phyloP scores from a whole-genome alignment of 1,140 invertebrate species.

The Pachypeltis micranthus region DNA sequence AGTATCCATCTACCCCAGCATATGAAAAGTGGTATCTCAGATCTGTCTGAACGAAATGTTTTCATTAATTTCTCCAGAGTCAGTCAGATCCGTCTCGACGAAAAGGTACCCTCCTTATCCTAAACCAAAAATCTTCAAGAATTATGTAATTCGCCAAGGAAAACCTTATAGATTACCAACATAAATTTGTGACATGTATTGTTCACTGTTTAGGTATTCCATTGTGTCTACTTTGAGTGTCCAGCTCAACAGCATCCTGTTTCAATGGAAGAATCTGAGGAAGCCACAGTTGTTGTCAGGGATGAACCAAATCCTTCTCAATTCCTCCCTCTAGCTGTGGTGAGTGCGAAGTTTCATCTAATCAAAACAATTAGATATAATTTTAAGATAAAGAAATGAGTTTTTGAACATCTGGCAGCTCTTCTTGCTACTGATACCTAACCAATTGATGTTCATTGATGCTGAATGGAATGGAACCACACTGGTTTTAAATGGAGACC shows the following conservation, averaged over 20 bases:
- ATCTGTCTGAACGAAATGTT: not conserved
- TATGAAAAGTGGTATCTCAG: not conserved
- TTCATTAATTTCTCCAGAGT: no score
- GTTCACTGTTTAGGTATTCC: slow-evolving; percentile 64
- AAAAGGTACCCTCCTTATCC: no score
- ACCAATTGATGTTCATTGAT: no score
- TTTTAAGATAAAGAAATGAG: not conserved
- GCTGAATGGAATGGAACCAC: no score
- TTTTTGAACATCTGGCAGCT: not conserved
- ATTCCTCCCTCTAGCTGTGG: not conserved
- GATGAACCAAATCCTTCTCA: not conserved
- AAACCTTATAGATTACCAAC: not conserved
- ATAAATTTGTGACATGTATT: not conserved
- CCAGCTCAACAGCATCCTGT: slow-evolving; percentile 43
- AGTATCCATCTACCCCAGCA: not conserved
- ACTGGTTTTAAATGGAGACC: no score
- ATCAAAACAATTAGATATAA: not conserved
- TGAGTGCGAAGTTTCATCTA: not conserved
- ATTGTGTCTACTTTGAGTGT: slow-evolving; percentile 95
- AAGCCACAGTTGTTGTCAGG: not conserved
- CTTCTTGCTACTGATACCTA: not conserved
- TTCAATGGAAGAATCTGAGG: not conserved
- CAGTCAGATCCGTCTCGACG: no score
- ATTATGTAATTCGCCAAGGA: no score
- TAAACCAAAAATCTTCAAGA: no score